Evolutionary conservation across 2,888 invertebrate species (phyloP), one percentile per base, ranked within the genome.

Genomic region (Crematogaster levior): DNA sequence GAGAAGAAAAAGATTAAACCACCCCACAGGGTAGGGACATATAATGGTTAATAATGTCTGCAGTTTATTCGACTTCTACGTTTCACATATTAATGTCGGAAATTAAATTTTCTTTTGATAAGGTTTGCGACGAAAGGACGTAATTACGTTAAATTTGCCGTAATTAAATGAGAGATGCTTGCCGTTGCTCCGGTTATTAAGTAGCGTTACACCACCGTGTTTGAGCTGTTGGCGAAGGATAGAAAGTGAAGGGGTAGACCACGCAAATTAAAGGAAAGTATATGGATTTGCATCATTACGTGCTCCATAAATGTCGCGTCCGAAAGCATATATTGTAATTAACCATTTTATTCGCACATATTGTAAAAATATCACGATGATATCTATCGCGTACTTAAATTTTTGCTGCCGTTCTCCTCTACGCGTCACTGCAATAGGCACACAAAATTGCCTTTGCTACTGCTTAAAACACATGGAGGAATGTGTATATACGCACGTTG

Each of bases 81-180:
- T 61, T 81, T 75, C 37, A 63, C 27, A 15, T 56, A 61, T 70
- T 75, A 75, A 53, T 9, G 37, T 53, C 53, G 37, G 34, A 48
- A 46, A 56, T 66, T 24, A 83, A 75, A 74, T 85, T 61, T 48
- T 86, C 65, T 56, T 34, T 34, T 24, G 70, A 58, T 56, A 40
- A 75, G 46, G n/a, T 34, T 7, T 58, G 56, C 40, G n/a, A 56
- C 15, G 81, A 66, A 48, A 48, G 66, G 37, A 53, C 24, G 66
- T 70, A 75, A 75, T 84, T 72, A 66, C 61, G 56, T 61, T 74
- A 70, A 81, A 70, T 82, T 61, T 60, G 27, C 56, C 40, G 63
- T 63, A 75, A 87, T 85, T 85, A 61, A 81, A 84, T 82, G 85
- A 85, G 82, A 79, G 81, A 85, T 46, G 51, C 30, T 10, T 10